A percentile compares a stretch with the other conserved stretches of the same genome.
Evolutionary conservation across 2,888 invertebrate genomes (phyloP).

Genomic region (Caenorhabditis panamensis): DNA sequence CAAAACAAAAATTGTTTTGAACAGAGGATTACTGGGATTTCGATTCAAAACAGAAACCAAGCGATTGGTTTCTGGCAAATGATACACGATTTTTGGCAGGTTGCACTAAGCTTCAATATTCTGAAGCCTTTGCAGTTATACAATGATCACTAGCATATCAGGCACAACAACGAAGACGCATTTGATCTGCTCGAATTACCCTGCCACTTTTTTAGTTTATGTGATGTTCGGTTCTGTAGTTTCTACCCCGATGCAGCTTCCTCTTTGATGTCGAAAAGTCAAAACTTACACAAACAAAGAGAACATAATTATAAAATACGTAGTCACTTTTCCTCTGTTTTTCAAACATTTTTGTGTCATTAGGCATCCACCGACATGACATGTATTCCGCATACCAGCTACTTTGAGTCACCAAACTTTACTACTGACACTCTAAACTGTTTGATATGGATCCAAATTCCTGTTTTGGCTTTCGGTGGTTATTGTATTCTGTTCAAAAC

Average conservation of each 20-base stretch:
- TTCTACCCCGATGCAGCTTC: background rate
- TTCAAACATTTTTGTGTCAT: background rate
- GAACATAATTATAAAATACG: background rate
- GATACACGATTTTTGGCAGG: too few species aligned
- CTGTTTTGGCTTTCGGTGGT: background rate
- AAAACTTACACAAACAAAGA: background rate
- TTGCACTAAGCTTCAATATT: too few species aligned
- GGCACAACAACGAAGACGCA: too few species aligned
- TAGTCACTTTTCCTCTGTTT: background rate
- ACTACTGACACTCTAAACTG: background rate
- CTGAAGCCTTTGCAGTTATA: too few species aligned
- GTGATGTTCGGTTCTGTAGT: background rate
- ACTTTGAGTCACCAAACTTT: background rate
- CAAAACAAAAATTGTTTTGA: too few species aligned
- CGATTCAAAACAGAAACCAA: too few species aligned
- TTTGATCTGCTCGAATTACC: too few species aligned
- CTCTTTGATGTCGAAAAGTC: background rate
- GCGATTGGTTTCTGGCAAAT: too few species aligned
- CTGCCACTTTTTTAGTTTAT: too few species aligned
- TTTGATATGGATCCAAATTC: background rate
- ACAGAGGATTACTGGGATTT: too few species aligned
- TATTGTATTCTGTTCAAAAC: constrained; percentile 8
- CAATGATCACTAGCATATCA: too few species aligned
- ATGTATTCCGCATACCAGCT: background rate
- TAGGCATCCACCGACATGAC: background rate